Conservation (phyloP, 2,797 vertebrate species). For the Oreortyx pictus region DNA sequence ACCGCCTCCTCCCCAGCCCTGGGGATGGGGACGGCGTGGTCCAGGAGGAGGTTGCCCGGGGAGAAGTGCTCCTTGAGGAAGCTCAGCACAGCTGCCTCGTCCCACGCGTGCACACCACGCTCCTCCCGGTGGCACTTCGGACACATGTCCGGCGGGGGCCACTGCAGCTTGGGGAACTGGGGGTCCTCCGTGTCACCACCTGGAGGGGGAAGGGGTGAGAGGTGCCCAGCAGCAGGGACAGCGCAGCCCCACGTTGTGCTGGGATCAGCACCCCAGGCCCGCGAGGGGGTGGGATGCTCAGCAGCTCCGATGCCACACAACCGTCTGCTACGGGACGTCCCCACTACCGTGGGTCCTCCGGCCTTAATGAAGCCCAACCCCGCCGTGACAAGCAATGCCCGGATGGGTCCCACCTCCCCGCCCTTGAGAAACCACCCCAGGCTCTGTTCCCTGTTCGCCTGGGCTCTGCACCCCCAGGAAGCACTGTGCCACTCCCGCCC, state of each 20-base stretch:
- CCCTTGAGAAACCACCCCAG: neutral
- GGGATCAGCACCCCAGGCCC: fast-evolving
- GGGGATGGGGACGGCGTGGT: conserved; percentile 69
- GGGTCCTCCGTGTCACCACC: conserved; percentile 90
- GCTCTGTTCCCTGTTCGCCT: neutral
- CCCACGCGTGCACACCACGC: conserved; percentile 83
- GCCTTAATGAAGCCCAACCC: neutral
- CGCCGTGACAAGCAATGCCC: neutral
- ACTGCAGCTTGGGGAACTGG: conserved; percentile 92
- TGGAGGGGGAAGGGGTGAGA: conserved; percentile 54
- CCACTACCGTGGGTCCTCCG: neutral
- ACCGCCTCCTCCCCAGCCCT: conserved; percentile 62
- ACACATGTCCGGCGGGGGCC: conserved; percentile 87
- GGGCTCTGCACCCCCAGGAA: no score
- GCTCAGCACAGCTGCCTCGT: conserved; percentile 64
- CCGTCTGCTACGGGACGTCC: neutral
- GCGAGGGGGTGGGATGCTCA: neutral
- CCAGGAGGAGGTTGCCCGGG: conserved; percentile 73
- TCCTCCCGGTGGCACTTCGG: conserved; percentile 82
- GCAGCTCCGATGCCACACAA: neutral
- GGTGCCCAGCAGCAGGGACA: neutral
- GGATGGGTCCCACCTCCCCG: neutral
- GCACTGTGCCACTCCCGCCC: fast-evolving
- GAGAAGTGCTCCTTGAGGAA: conserved; percentile 88
- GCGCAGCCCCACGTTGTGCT: fast-evolving